Conservation (phyloP, 2,113 vertebrate genomes). For the Aleadryas rufinucha region DNA sequence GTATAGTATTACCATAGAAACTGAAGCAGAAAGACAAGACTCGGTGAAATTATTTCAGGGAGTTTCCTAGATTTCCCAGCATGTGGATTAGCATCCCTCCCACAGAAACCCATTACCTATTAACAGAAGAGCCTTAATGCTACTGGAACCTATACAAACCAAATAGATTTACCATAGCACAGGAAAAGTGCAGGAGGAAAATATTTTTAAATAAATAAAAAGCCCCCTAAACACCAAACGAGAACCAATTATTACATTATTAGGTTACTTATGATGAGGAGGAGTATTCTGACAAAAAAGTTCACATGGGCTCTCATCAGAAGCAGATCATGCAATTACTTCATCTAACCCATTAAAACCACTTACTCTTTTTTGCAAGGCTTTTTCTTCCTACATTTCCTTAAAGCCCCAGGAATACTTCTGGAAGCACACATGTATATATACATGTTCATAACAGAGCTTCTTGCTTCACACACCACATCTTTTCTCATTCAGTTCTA, state of each 20-base stretch:
- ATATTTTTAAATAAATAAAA: not conserved
- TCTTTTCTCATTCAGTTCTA: not conserved
- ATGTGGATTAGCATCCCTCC: fast-evolving
- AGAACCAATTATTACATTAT: not conserved
- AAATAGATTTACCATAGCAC: not conserved
- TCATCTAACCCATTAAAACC: not conserved
- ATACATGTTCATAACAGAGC: fast-evolving
- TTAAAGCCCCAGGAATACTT: not conserved
- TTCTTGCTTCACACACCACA: not conserved
- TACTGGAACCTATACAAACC: not conserved
- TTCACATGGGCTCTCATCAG: not conserved
- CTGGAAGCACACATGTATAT: not conserved
- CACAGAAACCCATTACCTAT: not conserved
- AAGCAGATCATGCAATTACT: not conserved
- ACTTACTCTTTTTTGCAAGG: not conserved
- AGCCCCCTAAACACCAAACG: not conserved
- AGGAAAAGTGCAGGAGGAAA: not conserved
- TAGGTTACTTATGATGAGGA: not conserved
- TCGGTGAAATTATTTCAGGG: not conserved
- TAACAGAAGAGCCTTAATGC: not conserved
- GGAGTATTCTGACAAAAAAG: not conserved
- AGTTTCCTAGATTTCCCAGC: not conserved
- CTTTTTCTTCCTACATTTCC: fast-evolving
- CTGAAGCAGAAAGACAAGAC: not conserved
- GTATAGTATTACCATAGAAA: not conserved